Conservation (phyloP, 2,113 vertebrate genomes). For the Odontesthes bonariensis region DNA sequence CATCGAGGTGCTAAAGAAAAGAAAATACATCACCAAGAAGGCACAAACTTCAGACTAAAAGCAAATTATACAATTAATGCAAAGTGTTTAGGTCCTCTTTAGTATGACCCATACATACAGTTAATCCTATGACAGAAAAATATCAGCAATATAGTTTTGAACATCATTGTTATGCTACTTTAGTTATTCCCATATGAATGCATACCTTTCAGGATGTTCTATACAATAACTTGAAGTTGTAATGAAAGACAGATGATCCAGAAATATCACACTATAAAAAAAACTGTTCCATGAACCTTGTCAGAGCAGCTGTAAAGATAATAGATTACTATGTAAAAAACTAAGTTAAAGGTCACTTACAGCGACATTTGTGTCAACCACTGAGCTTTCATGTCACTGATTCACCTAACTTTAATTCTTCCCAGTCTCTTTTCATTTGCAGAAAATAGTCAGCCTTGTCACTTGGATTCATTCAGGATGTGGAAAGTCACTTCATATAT, state of each 20-base stretch:
- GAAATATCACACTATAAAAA: slow-evolving; percentile 21
- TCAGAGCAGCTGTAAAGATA: slow-evolving; percentile 52
- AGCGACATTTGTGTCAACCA: slow-evolving; percentile 29
- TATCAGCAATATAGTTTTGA: background rate
- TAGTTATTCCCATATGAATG: background rate
- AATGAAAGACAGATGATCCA: slow-evolving; percentile 15
- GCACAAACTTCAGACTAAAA: slow-evolving; percentile 4
- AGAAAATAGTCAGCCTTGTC: slow-evolving; percentile 39
- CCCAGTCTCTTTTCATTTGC: slow-evolving; percentile 21
- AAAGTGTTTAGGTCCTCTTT: background rate
- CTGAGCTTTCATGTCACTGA: slow-evolving; percentile 44
- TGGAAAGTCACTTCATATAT: background rate
- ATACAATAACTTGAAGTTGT: slow-evolving; percentile 6
- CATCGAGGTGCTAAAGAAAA: slow-evolving; percentile 25
- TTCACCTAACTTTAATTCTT: slow-evolving; percentile 42
- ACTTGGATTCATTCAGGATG: background rate
- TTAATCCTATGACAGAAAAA: background rate
- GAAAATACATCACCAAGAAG: slow-evolving; percentile 19
- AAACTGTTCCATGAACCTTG: slow-evolving; percentile 17
- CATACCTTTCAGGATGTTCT: background rate
- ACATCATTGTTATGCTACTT: background rate
- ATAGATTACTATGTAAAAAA: slow-evolving; percentile 52
- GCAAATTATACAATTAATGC: background rate
- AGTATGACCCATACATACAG: background rate
- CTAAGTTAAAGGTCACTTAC: slow-evolving; percentile 45